These are phyloP conservation scores for Acleris literana DNA, from an alignment of 2,888 invertebrate genomes.

Conservation along the genomic window DNA sequence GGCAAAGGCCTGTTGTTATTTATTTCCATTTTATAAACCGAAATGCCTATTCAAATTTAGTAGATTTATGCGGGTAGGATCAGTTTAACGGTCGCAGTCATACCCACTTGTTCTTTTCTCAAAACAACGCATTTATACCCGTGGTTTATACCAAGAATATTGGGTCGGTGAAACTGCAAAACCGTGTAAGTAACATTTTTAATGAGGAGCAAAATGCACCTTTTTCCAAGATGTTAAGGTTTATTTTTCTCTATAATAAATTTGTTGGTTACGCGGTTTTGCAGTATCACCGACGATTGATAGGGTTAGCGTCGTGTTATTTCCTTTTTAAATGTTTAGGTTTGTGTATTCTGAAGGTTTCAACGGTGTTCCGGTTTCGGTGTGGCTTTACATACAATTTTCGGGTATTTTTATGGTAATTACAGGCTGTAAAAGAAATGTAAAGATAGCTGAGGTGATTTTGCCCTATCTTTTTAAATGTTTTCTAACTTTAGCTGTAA, in stretches of 20 bases:
- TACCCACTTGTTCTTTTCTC: conserved; percentile 34
- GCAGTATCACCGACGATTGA: too few relatives aligned
- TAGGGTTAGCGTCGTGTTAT: conserved; percentile 13
- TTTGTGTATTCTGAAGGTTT: conserved; percentile 6
- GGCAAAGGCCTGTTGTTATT: too few relatives aligned
- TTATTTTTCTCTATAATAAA: too few relatives aligned
- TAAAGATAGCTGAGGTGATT: background rate
- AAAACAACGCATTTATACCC: conserved; percentile 25
- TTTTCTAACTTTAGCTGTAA: too few relatives aligned
- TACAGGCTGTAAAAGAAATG: background rate
- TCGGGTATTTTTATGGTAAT: background rate
- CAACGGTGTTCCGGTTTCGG: conserved; percentile 9
- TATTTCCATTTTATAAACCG: too few relatives aligned
- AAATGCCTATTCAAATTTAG: too few relatives aligned
- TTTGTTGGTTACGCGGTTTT: too few relatives aligned
- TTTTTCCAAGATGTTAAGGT: too few relatives aligned
- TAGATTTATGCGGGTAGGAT: conserved; percentile 44
- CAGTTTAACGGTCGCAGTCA: conserved; percentile 42
- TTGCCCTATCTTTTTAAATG: too few relatives aligned
- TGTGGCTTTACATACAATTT: conserved; percentile 11
- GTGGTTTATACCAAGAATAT: conserved; percentile 18
- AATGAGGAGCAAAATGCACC: too few relatives aligned
- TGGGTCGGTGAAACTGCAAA: too few relatives aligned
- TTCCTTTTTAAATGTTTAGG: conserved; percentile 21
- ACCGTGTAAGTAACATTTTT: too few relatives aligned